Evolutionary conservation across 30 jellyfish, hydroid and myxozoan species (phyloP).

Genomic region (Hydra vulgaris): DNA sequence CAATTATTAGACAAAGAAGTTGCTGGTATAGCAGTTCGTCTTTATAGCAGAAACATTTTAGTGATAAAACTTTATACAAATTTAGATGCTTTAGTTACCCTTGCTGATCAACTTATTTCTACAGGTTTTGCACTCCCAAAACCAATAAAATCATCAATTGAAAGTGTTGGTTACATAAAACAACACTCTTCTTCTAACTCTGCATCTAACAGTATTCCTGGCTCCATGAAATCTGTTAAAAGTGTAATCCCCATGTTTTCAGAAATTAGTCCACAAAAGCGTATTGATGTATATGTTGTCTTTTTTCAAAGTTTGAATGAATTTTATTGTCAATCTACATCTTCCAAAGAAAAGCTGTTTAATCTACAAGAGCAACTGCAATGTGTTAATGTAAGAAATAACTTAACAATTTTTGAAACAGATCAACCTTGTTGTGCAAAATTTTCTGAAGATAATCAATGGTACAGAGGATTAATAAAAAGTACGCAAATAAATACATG

Average conservation of each 20-base stretch:
- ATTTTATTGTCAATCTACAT: constrained; percentile 62
- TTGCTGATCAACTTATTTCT: constrained; percentile 65
- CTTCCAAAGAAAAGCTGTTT: constrained; percentile 24
- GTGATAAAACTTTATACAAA: constrained; percentile 47
- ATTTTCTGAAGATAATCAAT: constrained; percentile 53
- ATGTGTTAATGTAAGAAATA: constrained; percentile 19
- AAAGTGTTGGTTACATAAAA: constrained; percentile 36
- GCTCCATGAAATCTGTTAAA: too few relatives aligned
- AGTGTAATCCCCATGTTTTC: constrained; percentile 18
- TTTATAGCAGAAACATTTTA: constrained; percentile 39
- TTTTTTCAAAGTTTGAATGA: constrained; percentile 30
- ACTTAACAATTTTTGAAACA: background rate
- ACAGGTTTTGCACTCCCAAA: constrained; percentile 76
- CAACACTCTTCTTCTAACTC: constrained; percentile 12
- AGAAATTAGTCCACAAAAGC: constrained; percentile 16
- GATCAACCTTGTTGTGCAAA: constrained; percentile 78
- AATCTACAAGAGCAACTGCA: constrained; percentile 47
- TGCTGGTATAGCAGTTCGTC: constrained; percentile 53
- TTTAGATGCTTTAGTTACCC: constrained; percentile 35
- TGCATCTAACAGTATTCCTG: constrained; percentile 29
- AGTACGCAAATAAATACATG: constrained; percentile 8
- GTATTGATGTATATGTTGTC: constrained; percentile 50
- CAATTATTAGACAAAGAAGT: constrained; percentile 59
- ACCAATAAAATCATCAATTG: constrained; percentile 26
- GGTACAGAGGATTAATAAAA: constrained; percentile 71